Evolutionary conservation across 2,888 invertebrate genomes (phyloP).

Genomic region (Amphiduros pacificus): DNA sequence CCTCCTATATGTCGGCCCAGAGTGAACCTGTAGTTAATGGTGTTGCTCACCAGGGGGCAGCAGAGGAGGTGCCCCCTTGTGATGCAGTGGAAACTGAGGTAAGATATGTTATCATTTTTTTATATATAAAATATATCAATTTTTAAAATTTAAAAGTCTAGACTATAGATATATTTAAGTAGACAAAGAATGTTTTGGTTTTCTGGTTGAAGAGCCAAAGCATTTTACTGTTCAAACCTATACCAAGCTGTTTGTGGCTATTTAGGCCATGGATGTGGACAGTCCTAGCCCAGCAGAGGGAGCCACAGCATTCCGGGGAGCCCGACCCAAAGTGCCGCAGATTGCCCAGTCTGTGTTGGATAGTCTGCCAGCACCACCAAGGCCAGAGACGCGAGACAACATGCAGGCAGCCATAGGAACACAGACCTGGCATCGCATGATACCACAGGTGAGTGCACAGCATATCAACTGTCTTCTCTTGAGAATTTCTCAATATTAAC

Average conservation of each 20-base stretch:
- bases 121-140: too few species aligned
- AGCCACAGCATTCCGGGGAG: not conserved
- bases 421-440: constrained; percentile 66
- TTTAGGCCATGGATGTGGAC: constrained; percentile 17
- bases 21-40: too few species aligned
- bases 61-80: too few species aligned
- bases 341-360: not conserved
- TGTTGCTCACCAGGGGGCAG: too few species aligned
- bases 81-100: too few species aligned
- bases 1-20: constrained; percentile 22
- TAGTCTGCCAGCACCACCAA: constrained; percentile 24
- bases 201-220: too few species aligned
- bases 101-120: too few species aligned
- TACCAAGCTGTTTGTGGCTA: too few species aligned
- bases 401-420: constrained; percentile 16
- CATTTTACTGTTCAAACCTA: too few species aligned
- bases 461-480: not conserved
- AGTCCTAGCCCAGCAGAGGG: not conserved
- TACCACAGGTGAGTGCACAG: constrained; percentile 64
- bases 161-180: too few species aligned
- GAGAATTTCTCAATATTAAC: not conserved
- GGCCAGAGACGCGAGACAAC: constrained; percentile 10
- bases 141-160: too few species aligned
- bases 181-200: too few species aligned
- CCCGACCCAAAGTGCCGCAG: not conserved